Base-by-base conservation (phyloP, 1,140 invertebrate species). In the Ceratosolen fusciceps region DNA sequence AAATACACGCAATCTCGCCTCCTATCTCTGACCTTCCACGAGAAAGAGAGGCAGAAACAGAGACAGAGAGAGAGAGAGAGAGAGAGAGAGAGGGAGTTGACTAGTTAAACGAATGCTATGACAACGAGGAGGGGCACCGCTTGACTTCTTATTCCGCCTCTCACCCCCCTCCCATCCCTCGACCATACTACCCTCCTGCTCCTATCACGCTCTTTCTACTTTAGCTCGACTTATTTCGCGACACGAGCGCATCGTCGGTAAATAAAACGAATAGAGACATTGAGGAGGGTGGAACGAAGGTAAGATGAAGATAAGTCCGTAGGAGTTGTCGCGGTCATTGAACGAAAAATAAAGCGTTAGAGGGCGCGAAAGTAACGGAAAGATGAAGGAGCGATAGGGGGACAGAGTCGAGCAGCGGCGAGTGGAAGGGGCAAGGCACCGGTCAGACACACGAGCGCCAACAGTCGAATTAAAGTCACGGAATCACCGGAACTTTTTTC, bases 181-280 rank as follows among this genome's bases (percentile, higher is more conserved):
- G 49, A n/a, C n/a, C n/a, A n/a, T n/a, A n/a, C 31, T 16, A 14
- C 29, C n/a, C 14, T 3, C 9, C 26, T 60, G n/a, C 5, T 14
- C 26, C n/a, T n/a, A n/a, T n/a, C n/a, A n/a, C n/a, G 43, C 21
- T 49, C 37, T 52, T 16, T 58, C 24, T 37, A 24, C 10, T 21
- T 26, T 52, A 21, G 0, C 12, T 8, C 16, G 47, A 72, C 54
- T 56, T 47, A 19, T 58, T 56, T n/a, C 16, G 8, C 24, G 24
- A 24, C 26, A n/a, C 31, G n/a, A 0, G 31, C 34, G 49, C 73
- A 47, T 74, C 73, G n/a, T 62, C 26, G 65, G 75, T 71, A 71
- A 77, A 77, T 60, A 77, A 71, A 60, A 34, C 37, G 37, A 77
- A 24, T 26, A 21, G 31, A 70, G 49, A 10, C 62, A 43, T 70